Evolutionary conservation across 2,113 vertebrate species (phyloP), one percentile per base, ranked within the genome.

Genomic region (Pteruthius melanotis): DNA sequence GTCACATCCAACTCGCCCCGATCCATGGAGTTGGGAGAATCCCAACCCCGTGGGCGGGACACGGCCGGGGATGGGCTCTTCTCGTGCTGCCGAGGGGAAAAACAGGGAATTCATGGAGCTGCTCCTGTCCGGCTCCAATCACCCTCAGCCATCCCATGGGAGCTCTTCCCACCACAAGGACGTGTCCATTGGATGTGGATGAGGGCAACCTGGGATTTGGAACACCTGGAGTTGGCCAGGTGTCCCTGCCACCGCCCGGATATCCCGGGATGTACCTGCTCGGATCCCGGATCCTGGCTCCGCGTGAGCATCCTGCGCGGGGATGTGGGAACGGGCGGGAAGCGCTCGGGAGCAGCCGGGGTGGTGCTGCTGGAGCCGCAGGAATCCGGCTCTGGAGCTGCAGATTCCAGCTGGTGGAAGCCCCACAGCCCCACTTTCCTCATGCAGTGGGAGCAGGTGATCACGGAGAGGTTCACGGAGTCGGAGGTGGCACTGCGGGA

Each of bases 361-460:
- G 94, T 54, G 6, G 96, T 33, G 50, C 93, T 59, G 50, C 79
- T 86, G 2, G 90, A 63, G 84, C 95, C 56, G 10, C 97, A 52
- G 30, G 52, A 33, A 12, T 98, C 98, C 20, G 79, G 28, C 33
- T 99, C 99, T 0, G 39, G 57, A 11, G 97, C 74, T 0, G 60
- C 66, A 1, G 95, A 97, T 10, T 99, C 99, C 71, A 99, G 98
- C 95, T 99, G 99, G 72, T 99, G 98, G 91, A 99, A 99, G 72
- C 98, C 98, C 99, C 99, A 99, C 44, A 99, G 97, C 11, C 99
- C 99, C 69, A 99, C 99, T 77, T 98, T 99, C 91, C 99, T 98
- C 98, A 99, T 98, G 94, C 99, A 99, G 87, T 98, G 98, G 8
- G 98, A 98, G 93, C 99, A 99, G 52, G 96, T 97, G 94, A 99